Evolutionary conservation across 2,888 invertebrate species (phyloP).

Genomic region (Cordilura impudica): DNA sequence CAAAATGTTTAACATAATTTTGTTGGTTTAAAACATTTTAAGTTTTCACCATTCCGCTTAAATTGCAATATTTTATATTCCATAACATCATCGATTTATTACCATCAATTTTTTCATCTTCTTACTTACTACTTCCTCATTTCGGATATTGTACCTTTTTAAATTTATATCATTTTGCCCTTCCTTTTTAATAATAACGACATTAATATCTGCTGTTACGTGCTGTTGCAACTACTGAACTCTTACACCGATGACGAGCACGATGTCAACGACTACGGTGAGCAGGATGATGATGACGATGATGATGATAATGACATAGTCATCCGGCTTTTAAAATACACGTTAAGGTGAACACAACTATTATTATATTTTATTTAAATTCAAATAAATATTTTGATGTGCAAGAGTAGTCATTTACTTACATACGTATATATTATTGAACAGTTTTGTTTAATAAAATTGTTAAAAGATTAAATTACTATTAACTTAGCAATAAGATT

Average conservation of each 20-base stretch:
- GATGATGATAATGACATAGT: conserved; percentile 21
- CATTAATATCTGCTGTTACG: conserved; percentile 59
- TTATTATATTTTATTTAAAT: neutral
- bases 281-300: neutral
- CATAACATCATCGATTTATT: conserved; percentile 30
- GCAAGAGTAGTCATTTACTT: no score
- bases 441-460: no score
- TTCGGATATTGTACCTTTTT: conserved; percentile 30
- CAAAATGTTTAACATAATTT: no score
- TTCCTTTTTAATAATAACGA: conserved; percentile 59
- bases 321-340: conserved; percentile 28
- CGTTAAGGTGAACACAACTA: neutral
- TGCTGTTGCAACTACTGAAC: conserved; percentile 56
- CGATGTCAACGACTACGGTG: neutral
- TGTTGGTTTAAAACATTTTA: no score
- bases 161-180: conserved; percentile 52
- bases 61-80: conserved; percentile 36
- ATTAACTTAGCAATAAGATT: no score
- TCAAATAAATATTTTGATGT: neutral
- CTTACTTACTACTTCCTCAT: conserved; percentile 24
- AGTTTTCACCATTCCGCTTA: neutral
- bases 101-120: conserved; percentile 41
- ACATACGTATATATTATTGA: no score
- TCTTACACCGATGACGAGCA: neutral
- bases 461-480: no score